Base-by-base conservation (phyloP, 2,113 vertebrate genomes). In the Corythoichthys haematopterus region DNA sequence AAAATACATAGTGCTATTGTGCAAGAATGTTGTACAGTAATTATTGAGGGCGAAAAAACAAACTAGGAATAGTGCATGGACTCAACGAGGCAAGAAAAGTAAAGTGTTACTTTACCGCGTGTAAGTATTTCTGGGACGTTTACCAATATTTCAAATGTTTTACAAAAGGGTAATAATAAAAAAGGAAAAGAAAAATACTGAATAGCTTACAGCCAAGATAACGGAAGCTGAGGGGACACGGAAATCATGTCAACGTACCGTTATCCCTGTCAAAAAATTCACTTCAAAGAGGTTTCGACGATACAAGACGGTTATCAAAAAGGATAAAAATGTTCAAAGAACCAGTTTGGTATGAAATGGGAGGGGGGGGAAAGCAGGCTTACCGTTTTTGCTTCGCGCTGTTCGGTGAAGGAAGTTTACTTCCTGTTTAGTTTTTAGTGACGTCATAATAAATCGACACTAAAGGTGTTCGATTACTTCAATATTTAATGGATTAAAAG, bases 391-490 rank as follows among this genome's bases (percentile, higher is more conserved):
- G 36, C 5, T 66, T 46, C 61, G 13, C 3, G 38, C 12, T 20
- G 52, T 57, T 64, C 13, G 6, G 5, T 1, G 62, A 62, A 36
- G 2, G 10, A 5, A 79, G 69, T 85, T 88, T 86, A 87, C 85
- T 86, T 88, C 87, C 87, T n/a, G 7, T 7, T 71, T 2, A 70
- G 74, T 51, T 84, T 74, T 68, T 47, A 36, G 0, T 66, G 74
- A 85, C 84, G 80, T 71, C 28, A 37, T 0, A 8, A 3, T 2
- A 2, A 2, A 13, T 20, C 75, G 72, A 73, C 69, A 75, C 4
- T 11, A 10, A 20, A 15, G 47, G 20, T 28, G 20, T 28, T 28
- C 20, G 20, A 28, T 28, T 28, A 28, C 20, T 28, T 28, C 20
- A 28, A 28, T 28, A 28, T 28, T 28, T 28, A 28, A 28, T 28